Conservation (phyloP, 2,888 invertebrate species). For the Mythimna lalbum region DNA sequence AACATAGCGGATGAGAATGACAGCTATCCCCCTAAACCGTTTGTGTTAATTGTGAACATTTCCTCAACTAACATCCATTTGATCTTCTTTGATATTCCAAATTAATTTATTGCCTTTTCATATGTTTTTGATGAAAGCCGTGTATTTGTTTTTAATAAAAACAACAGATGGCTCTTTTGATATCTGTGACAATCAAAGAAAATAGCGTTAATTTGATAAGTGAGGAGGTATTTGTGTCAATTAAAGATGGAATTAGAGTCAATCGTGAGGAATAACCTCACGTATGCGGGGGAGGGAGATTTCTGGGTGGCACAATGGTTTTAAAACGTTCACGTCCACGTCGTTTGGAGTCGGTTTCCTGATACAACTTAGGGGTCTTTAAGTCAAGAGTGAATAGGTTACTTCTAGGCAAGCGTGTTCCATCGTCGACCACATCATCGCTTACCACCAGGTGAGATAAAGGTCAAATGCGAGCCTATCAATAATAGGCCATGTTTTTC, state of each 20-base stretch:
- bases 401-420: too few species aligned
- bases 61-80: slow-evolving; percentile 63
- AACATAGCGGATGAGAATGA: slow-evolving; percentile 49
- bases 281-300: too few species aligned
- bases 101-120: slow-evolving; percentile 70
- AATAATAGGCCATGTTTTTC: too few species aligned
- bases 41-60: slow-evolving; percentile 62
- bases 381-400: too few species aligned
- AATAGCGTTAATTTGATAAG: slow-evolving; percentile 56
- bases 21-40: slow-evolving; percentile 49
- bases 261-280: background rate
- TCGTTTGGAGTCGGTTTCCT: too few species aligned
- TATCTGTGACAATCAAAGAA: slow-evolving; percentile 44
- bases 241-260: slow-evolving; percentile 36
- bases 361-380: too few species aligned
- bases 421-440: too few species aligned
- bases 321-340: too few species aligned
- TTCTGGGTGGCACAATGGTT: background rate
- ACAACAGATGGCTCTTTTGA: slow-evolving; percentile 63
- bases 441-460: too few species aligned
- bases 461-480: too few species aligned
- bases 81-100: slow-evolving; percentile 72
- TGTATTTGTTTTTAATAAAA: slow-evolving; percentile 63
- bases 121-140: slow-evolving; percentile 66
- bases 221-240: slow-evolving; percentile 41